Evolutionary conservation across 2,888 invertebrate species (phyloP), one percentile per base, ranked within the genome.

Genomic region (Melieria omissa): DNA sequence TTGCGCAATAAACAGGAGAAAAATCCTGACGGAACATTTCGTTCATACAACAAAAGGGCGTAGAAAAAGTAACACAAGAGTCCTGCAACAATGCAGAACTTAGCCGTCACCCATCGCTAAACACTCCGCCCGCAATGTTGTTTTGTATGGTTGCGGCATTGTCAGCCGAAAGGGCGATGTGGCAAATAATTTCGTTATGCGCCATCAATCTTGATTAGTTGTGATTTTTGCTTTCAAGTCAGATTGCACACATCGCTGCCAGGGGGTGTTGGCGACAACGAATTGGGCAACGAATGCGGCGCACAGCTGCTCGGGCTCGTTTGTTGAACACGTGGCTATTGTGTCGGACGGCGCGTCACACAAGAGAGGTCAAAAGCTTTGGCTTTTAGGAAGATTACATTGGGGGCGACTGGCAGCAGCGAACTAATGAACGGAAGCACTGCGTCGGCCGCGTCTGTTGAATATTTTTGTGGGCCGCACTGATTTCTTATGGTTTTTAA

Each of bases 121-220:
- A 29, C 29, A 29, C 29, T 29, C 29, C 29, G 29, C 29, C 29
- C 29, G 29, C 29, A 29, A 29, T 29, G 29, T 29, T 29, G 29
- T 29, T 29, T 29, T 29, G 29, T 1, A 29, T 29, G 29, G 29
- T 29, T 29, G 29, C 2, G 3, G 29, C 29, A 29, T 29, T 29
- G 29, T 29, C 29, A 29, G 29, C 29, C 29, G 29, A 29, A 2
- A 1, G 29, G 29, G 29, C 29, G 29, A 29, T 47, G 47, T 73
- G 73, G 72, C 75, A 64, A 61, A 76, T 81, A 83, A 83, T 80
- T 82, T 80, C 80, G 86, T 85, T 85, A 83, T 84, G 83, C 81
- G 77, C 85, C 82, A 86, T 86, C 86, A 86, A 86, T 86, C 86
- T 86, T 86, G 85, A 86, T 86, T 86, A 86, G 83, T 83, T 77